phyloP scores from a whole-genome alignment of 2,888 invertebrate species.

The Capitulum mitella region DNA sequence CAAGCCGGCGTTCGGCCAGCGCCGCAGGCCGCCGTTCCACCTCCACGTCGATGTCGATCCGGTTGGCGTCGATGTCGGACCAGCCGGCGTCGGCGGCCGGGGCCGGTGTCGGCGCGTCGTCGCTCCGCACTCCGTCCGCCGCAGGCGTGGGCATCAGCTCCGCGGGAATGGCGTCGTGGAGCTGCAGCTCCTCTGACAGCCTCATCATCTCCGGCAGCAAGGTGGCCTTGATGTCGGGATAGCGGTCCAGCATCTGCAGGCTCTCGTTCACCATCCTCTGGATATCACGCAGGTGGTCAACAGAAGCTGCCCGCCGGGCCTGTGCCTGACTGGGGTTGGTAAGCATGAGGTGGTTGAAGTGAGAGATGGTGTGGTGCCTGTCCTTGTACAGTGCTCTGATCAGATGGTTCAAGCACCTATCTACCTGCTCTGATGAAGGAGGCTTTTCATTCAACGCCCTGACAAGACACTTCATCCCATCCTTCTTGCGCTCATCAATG shows the following conservation, averaged over 20 bases:
- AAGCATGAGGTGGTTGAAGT: constrained; percentile 55
- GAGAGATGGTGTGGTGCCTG: constrained; percentile 89
- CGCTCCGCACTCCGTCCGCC: constrained; percentile 25
- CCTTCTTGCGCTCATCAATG: constrained; percentile 91
- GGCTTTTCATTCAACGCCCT: constrained; percentile 79
- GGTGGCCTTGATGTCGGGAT: constrained; percentile 73
- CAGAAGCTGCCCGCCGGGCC: constrained; percentile 73
- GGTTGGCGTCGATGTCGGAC: neutral
- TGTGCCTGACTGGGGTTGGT: constrained; percentile 53
- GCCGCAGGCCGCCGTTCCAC: constrained; percentile 45
- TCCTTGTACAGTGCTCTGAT: constrained; percentile 93
- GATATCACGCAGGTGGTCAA: constrained; percentile 79
- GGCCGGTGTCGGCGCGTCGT: constrained; percentile 21
- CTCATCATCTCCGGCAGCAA: constrained; percentile 85
- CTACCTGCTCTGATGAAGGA: constrained; percentile 82
- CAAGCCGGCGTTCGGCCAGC: constrained; percentile 77
- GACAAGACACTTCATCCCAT: constrained; percentile 89
- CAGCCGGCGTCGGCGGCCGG: neutral
- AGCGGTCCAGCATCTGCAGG: constrained; percentile 81
- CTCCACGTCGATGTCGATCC: constrained; percentile 24
- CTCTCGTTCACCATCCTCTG: constrained; percentile 87
- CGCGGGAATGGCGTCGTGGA: constrained; percentile 85
- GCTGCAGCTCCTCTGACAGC: constrained; percentile 79
- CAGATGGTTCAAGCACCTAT: constrained; percentile 87
- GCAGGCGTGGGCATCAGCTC: constrained; percentile 67